phyloP scores from a whole-genome alignment of 2,888 invertebrate genomes.

The Drosophila emarginata region DNA sequence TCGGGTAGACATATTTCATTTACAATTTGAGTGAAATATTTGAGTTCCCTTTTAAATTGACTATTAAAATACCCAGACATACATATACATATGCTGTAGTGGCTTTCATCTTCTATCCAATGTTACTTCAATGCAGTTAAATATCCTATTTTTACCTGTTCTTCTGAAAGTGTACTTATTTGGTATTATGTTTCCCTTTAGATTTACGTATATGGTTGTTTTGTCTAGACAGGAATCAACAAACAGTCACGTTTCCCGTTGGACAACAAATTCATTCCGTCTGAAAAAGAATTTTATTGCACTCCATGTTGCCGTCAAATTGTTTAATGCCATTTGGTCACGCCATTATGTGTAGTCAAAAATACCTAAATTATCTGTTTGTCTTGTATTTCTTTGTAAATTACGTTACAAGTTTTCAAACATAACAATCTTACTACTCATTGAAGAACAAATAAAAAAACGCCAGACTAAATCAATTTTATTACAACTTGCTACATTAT shows the following conservation, averaged over 20 bases:
- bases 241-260: constrained; percentile 53
- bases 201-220: no score
- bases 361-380: no score
- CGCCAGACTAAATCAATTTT: background rate
- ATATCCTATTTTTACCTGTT: constrained; percentile 40
- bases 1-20: constrained; percentile 21
- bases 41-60: constrained; percentile 9
- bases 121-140: constrained; percentile 55
- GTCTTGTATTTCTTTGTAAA: no score
- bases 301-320: no score
- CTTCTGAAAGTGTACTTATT: no score
- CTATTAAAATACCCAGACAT: constrained; percentile 15
- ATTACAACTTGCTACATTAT: constrained; percentile 32
- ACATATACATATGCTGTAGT: constrained; percentile 43
- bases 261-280: no score
- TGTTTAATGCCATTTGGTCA: background rate
- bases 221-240: constrained; percentile 64
- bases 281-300: no score
- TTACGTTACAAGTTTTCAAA: no score
- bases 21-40: constrained; percentile 12
- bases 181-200: constrained; percentile 3
- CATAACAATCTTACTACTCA: no score
- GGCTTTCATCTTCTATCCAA: constrained; percentile 25
- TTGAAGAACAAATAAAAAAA: background rate
- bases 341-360: background rate